Conservation (phyloP, 1,140 invertebrate genomes). For the Anastrepha obliqua region DNA sequence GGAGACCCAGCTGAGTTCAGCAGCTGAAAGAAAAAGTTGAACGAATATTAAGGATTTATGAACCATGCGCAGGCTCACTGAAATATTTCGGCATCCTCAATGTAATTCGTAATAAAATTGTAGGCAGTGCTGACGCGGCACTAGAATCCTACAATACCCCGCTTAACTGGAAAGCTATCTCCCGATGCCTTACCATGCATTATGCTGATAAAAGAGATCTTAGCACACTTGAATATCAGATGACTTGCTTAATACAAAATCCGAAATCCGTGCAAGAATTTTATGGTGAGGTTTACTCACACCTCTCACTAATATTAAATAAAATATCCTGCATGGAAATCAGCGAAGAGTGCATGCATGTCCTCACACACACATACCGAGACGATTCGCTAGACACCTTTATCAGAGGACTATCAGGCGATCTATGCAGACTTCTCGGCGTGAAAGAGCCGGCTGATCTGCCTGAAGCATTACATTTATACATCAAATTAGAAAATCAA, state of each 20-base stretch:
- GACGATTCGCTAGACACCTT: neutral
- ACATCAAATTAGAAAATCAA: too few species aligned
- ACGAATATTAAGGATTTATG: conserved; percentile 41
- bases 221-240: conserved; percentile 59
- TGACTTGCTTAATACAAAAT: conserved; percentile 54
- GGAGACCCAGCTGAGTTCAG: conserved; percentile 39
- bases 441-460: too few species aligned
- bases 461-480: too few species aligned
- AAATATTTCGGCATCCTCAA: conserved; percentile 46
- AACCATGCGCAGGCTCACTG: neutral
- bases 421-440: too few species aligned
- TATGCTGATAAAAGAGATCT: conserved; percentile 59
- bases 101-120: conserved; percentile 59
- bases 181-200: conserved; percentile 56
- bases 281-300: conserved; percentile 58
- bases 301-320: conserved; percentile 59
- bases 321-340: conserved; percentile 58
- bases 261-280: conserved; percentile 57
- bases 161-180: conserved; percentile 58
- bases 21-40: conserved; percentile 52
- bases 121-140: conserved; percentile 54
- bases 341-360: conserved; percentile 38
- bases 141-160: conserved; percentile 59
- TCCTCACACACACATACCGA: conserved; percentile 51
- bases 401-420: too few species aligned